Evolutionary conservation across 2,797 vertebrate species (phyloP).

Genomic region (Thaleichthys pacificus): DNA sequence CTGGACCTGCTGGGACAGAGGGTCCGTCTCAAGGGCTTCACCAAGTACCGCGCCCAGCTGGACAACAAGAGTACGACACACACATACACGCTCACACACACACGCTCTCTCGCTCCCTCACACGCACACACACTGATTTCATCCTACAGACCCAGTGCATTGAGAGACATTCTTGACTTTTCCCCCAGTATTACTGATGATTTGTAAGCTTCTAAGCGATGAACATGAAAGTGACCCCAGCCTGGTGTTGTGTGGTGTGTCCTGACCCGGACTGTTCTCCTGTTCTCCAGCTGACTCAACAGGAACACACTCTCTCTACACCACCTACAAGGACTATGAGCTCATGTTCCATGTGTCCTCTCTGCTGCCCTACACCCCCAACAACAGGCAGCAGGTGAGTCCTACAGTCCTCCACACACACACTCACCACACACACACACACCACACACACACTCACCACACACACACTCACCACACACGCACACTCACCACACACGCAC

Average conservation of each 20-base stretch:
- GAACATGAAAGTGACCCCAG: too few relatives aligned
- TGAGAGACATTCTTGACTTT: too few relatives aligned
- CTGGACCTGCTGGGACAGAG: constrained; percentile 94
- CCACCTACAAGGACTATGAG: constrained; percentile 98
- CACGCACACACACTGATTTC: too few relatives aligned
- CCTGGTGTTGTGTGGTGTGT: not conserved
- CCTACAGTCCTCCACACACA: not conserved
- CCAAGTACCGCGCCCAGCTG: constrained; percentile 94
- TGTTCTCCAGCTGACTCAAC: constrained; percentile 87
- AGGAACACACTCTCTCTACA: constrained; percentile 95
- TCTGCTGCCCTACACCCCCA: constrained; percentile 94
- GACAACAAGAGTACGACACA: constrained; percentile 94
- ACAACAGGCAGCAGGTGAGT: constrained; percentile 94
- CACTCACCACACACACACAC: not conserved
- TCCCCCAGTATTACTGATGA: too few relatives aligned
- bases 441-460: not conserved
- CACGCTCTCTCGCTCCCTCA: not conserved
- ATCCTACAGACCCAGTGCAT: too few relatives aligned
- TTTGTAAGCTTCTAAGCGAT: too few relatives aligned
- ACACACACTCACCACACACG: not conserved
- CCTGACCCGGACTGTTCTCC: constrained; percentile 2
- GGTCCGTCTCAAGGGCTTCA: constrained; percentile 93
- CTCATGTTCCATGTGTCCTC: constrained; percentile 99
- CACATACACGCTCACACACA: not conserved
- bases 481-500: not conserved